phyloP scores from a whole-genome alignment of 2,888 invertebrate species.

The Heliconius sara region DNA sequence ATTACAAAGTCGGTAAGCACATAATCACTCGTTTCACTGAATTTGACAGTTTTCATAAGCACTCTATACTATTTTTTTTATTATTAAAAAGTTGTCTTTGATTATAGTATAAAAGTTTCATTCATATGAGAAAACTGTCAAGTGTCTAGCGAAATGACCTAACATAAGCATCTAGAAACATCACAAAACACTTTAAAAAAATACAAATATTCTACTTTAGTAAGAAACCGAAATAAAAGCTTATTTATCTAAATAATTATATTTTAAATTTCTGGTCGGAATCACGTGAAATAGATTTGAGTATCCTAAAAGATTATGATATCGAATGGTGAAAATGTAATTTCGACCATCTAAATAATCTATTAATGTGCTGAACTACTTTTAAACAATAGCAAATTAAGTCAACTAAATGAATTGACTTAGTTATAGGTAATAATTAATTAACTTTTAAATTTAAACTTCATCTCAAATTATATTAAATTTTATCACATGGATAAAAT shows the following conservation, averaged over 20 bases:
- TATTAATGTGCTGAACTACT: slow-evolving; percentile 44
- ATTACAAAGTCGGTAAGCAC: slow-evolving; percentile 77
- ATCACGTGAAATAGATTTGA: slow-evolving; percentile 18
- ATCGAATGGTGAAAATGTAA: slow-evolving; percentile 25
- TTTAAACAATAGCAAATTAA: slow-evolving; percentile 38
- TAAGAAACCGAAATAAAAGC: slow-evolving; percentile 36
- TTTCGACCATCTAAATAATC: slow-evolving; percentile 39
- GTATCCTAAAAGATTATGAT: slow-evolving; percentile 6
- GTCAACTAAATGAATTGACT: slow-evolving; percentile 41
- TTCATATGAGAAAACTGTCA: slow-evolving; percentile 60
- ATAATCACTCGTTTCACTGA: slow-evolving; percentile 56
- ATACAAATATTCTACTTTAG: slow-evolving; percentile 28
- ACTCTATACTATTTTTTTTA: background rate
- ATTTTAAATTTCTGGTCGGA: slow-evolving; percentile 33
- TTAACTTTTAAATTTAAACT: background rate
- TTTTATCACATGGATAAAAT: background rate
- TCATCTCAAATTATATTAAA: background rate
- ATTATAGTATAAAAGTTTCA: background rate
- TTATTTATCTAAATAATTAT: slow-evolving; percentile 17
- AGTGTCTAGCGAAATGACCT: slow-evolving; percentile 68
- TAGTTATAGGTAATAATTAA: slow-evolving; percentile 43
- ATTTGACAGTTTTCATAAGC: slow-evolving; percentile 60
- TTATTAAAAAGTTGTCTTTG: background rate
- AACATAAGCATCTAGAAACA: slow-evolving; percentile 76
- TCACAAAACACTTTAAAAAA: slow-evolving; percentile 57